Evolutionary conservation across 2,888 invertebrate species (phyloP).

Genomic region (Lobophora halterata): DNA sequence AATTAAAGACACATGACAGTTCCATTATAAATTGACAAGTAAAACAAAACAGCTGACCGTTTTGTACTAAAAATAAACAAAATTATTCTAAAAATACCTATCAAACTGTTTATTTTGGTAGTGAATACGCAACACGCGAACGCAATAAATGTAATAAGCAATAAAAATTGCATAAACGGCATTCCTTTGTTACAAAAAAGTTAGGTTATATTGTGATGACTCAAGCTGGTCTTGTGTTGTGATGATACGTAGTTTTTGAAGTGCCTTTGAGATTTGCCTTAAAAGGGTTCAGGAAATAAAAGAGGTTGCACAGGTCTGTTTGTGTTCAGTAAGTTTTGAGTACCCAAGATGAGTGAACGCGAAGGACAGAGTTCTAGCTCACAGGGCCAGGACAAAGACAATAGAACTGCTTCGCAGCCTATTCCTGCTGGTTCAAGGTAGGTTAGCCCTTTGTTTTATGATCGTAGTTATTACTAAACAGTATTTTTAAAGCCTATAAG

Average conservation of each 20-base stretch:
- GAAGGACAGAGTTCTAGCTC: conserved; percentile 57
- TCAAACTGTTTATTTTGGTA: conserved; percentile 4
- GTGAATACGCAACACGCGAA: conserved; percentile 11
- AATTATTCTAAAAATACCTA: conserved; percentile 25
- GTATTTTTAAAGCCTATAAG: too few species aligned
- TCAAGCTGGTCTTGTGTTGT: conserved; percentile 47
- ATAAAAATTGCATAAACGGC: conserved; percentile 14
- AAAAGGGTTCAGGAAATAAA: conserved; percentile 56
- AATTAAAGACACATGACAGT: conserved; percentile 22
- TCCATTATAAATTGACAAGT: conserved; percentile 77
- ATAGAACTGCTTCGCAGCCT: conserved; percentile 52
- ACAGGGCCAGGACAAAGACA: conserved; percentile 51
- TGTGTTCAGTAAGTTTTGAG: conserved; percentile 42
- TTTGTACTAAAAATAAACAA: conserved; percentile 34
- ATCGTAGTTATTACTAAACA: background rate
- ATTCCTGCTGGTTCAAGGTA: conserved; percentile 64
- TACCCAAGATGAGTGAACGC: conserved; percentile 61
- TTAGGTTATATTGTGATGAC: conserved; percentile 65
- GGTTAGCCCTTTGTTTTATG: conserved; percentile 9
- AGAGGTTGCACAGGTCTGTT: conserved; percentile 34
- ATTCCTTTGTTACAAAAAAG: conserved; percentile 45
- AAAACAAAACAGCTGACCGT: conserved; percentile 49
- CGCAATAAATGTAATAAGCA: conserved; percentile 4
- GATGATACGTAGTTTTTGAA: conserved; percentile 60
- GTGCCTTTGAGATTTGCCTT: conserved; percentile 54